Conservation (phyloP, 1,140 invertebrate species). For the Drosophila kepulauana region DNA sequence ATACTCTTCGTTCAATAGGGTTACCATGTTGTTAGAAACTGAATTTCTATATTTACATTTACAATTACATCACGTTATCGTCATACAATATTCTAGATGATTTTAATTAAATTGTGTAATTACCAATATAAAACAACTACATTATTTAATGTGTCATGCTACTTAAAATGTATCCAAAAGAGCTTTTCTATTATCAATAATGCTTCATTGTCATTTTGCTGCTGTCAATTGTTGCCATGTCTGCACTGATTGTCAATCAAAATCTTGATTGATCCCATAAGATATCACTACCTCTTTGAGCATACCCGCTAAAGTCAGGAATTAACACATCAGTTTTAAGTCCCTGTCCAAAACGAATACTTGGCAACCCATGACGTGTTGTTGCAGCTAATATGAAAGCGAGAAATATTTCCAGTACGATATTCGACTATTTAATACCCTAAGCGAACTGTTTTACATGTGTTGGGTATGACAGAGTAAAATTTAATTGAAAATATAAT, state of each 20-base stretch:
- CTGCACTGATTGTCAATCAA: conserved; percentile 46
- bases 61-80: too few species aligned
- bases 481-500: neutral
- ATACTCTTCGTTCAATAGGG: conserved; percentile 43
- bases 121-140: neutral
- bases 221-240: conserved; percentile 21
- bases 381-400: conserved; percentile 40
- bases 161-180: too few species aligned
- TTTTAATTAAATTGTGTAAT: too few species aligned
- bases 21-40: conserved; percentile 50
- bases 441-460: neutral
- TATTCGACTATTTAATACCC: conserved; percentile 13
- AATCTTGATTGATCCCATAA: conserved; percentile 62
- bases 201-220: conserved; percentile 7
- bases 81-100: too few species aligned
- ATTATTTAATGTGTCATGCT: conserved; percentile 7
- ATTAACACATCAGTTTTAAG: conserved; percentile 46
- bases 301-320: neutral
- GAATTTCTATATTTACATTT: neutral
- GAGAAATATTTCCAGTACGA: neutral
- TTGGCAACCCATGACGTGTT: conserved; percentile 69
- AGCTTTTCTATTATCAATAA: conserved; percentile 1
- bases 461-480: neutral
- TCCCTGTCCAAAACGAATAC: conserved; percentile 33
- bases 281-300: conserved; percentile 22